Evolutionary conservation across 2,797 vertebrate species (phyloP).

Genomic region (Neosalanx taihuensis): DNA sequence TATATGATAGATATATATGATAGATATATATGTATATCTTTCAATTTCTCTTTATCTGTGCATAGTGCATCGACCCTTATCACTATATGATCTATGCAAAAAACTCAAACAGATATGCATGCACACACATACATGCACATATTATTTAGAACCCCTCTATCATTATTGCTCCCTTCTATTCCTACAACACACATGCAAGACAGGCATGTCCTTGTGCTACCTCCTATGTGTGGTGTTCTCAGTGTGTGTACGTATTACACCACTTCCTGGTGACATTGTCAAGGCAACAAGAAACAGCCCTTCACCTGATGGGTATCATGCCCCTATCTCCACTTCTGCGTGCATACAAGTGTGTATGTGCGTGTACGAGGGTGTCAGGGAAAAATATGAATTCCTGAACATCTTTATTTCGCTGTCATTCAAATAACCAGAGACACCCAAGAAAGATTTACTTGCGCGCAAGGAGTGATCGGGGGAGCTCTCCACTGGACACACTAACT

Average conservation of each 20-base stretch:
- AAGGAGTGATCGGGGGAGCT: too few relatives aligned
- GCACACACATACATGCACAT: constrained; percentile 10
- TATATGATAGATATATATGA: too few relatives aligned
- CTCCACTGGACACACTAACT: neutral
- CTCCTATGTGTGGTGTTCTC: constrained; percentile 13
- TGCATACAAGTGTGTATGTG: neutral
- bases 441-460: too few relatives aligned
- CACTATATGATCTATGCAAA: neutral
- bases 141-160: neutral
- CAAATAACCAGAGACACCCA: too few relatives aligned
- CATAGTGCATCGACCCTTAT: neutral
- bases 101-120: constrained; percentile 16
- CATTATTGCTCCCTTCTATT: neutral
- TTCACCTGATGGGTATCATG: too few relatives aligned
- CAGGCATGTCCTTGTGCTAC: constrained; percentile 30
- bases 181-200: constrained; percentile 7
- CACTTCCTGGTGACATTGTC: constrained; percentile 25
- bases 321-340: neutral
- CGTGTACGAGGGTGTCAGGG: neutral
- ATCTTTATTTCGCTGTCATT: too few relatives aligned
- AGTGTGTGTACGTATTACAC: constrained; percentile 10
- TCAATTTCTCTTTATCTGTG: neutral
- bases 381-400: too few relatives aligned
- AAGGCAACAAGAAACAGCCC: constrained; percentile 15
- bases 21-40: too few relatives aligned